Evolutionary conservation across 2,797 vertebrate genomes (phyloP).

Genomic region (Alectoris magna): DNA sequence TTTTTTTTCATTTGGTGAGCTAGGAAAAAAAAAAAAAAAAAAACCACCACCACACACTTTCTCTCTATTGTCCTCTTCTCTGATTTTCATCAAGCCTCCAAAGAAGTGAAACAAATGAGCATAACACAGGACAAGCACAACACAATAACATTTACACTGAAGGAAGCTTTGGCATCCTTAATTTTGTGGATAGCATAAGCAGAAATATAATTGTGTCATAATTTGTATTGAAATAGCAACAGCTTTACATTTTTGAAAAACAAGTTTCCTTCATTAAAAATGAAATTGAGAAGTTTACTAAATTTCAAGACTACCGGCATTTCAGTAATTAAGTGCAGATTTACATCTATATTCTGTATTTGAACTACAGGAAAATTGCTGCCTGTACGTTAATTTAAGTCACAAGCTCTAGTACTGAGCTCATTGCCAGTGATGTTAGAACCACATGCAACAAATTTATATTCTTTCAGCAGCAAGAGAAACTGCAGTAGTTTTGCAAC

Average conservation of each 20-base stretch:
- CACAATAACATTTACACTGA: accelerated
- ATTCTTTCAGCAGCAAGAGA: not conserved
- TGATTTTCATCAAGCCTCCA: not conserved
- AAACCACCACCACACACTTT: accelerated
- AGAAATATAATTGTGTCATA: not conserved
- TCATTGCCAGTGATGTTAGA: not conserved
- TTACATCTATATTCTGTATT: not conserved
- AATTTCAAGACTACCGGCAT: not conserved
- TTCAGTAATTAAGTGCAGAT: not conserved
- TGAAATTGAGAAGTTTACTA: not conserved
- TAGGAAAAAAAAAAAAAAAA: no score
- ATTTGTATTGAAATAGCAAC: not conserved
- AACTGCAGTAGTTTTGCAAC: not conserved
- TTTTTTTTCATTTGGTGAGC: no score
- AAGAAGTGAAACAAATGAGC: not conserved
- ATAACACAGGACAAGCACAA: not conserved
- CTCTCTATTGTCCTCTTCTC: not conserved
- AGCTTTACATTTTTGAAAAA: not conserved
- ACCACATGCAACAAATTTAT: not conserved
- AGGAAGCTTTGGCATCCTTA: not conserved
- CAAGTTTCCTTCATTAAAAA: not conserved
- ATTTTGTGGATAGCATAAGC: accelerated
- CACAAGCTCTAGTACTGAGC: not conserved
- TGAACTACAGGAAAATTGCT: not conserved
- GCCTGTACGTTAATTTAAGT: not conserved